Percentiles rank a stretch among this genome's conserved stretches.
These are phyloP conservation scores for Drosophila sp. DNA, from an alignment of 1,140 invertebrate species.

Conservation along the genomic window DNA sequence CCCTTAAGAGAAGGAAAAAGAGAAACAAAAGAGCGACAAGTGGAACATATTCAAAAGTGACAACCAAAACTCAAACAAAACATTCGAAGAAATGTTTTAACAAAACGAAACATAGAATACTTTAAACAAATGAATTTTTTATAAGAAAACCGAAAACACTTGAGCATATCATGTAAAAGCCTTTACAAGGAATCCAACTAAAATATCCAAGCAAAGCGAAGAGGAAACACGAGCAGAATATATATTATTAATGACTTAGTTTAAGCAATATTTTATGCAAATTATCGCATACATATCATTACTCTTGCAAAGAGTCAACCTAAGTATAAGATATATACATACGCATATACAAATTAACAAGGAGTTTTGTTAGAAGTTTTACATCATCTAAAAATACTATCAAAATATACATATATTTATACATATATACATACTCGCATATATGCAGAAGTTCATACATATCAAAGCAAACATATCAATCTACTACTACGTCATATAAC, in stretches of 20 bases:
- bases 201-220: slow-evolving; percentile 12
- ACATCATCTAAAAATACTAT: slow-evolving; percentile 31
- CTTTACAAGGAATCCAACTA: slow-evolving; percentile 33
- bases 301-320: slow-evolving; percentile 69
- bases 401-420: neutral
- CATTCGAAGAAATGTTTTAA: slow-evolving; percentile 14
- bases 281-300: slow-evolving; percentile 77
- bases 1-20: slow-evolving; percentile 26
- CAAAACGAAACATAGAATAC: slow-evolving; percentile 11
- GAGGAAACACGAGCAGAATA: slow-evolving; percentile 3
- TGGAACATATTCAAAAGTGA: slow-evolving; percentile 22
- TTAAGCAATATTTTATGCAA: slow-evolving; percentile 49
- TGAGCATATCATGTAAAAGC: slow-evolving; percentile 64
- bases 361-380: slow-evolving; percentile 65
- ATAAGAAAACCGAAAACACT: neutral
- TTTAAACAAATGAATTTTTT: slow-evolving; percentile 13
- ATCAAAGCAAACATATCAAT: slow-evolving; percentile 3
- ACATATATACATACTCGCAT: neutral
- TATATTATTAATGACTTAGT: slow-evolving; percentile 60
- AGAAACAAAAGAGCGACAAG: slow-evolving; percentile 16
- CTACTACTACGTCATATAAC: neutral
- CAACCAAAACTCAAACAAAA: slow-evolving; percentile 48
- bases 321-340: slow-evolving; percentile 34
- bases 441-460: neutral
- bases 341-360: slow-evolving; percentile 24